Evolutionary conservation across 2,113 vertebrate genomes (phyloP), one percentile per base, ranked within the genome.

Genomic region (Chascanopsetta lugubris): DNA sequence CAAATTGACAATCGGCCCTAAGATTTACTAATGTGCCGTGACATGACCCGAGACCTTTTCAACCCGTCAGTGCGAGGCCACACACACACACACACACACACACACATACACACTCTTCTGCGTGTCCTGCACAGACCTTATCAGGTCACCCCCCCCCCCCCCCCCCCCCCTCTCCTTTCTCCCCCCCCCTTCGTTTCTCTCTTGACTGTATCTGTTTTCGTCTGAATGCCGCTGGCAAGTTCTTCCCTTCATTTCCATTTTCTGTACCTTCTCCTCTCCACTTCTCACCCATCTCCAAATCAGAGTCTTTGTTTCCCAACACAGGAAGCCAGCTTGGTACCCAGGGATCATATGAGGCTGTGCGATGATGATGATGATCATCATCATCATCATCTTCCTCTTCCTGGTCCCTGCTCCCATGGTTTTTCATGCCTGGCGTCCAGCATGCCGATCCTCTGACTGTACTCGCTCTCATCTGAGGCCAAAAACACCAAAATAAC

Each of bases 381-480:
- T n/a, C n/a, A n/a, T n/a, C n/a, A n/a, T n/a, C n/a, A n/a, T n/a
- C n/a, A n/a, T 55, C 60, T 57, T 77, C 72, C n/a, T 85, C 82
- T 82, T 84, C 79, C 80, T 80, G 70, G 49, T 66, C 50, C 25
- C 56, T 65, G 73, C 83, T 87, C 83, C 85, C 86, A 82, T 79
- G 77, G 65, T 65, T 79, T 71, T 80, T 87, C 65, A 68, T 83
- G 82, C 73, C 57, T 87, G 71, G 85, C 29, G 65, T 86, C 77
- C 63, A 80, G 71, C 88, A 85, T 90, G 87, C 89, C 86, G 83
- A 83, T 91, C 80, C 80, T 76, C 84, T 91, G 90, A 92, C 83
- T 86, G 81, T 72, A 82, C 57, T 63, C 27, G 62, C 84, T 89
- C 80, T 88, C 83, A 88, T 89, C 80, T 68, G 69, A 40, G 85